phyloP scores from a whole-genome alignment of 1,140 invertebrate species.

The Riptortus pedestris region DNA sequence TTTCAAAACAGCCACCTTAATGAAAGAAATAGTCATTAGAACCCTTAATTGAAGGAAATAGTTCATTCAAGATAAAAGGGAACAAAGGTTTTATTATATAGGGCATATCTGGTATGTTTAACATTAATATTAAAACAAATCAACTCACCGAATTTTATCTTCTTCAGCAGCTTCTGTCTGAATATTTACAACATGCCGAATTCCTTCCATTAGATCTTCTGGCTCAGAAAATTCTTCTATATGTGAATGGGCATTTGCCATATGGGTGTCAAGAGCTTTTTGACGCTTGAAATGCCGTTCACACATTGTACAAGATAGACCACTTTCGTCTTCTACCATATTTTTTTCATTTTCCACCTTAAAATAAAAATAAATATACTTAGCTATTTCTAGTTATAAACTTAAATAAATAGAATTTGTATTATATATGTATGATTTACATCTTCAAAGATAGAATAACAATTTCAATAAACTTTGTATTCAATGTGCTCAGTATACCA shows the following conservation, averaged over 20 bases:
- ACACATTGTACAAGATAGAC: conserved; percentile 42
- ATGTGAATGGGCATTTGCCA: conserved; percentile 45
- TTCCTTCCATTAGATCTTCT: conserved; percentile 72
- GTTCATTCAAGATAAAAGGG: too few relatives aligned
- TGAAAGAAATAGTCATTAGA: too few relatives aligned
- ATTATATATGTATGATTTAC: too few relatives aligned
- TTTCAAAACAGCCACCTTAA: too few relatives aligned
- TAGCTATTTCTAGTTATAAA: too few relatives aligned
- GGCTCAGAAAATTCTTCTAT: conserved; percentile 65
- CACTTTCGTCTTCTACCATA: neutral
- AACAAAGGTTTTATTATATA: too few relatives aligned
- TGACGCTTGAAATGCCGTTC: conserved; percentile 52
- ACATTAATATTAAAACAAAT: neutral
- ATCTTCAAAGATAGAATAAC: too few relatives aligned
- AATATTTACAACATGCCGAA: conserved; percentile 49
- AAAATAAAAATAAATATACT: neutral
- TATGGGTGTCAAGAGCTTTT: conserved; percentile 52
- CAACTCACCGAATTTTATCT: conserved; percentile 18
- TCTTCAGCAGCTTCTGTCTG: conserved; percentile 33
- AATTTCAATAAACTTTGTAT: too few relatives aligned
- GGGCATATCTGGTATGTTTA: too few relatives aligned
- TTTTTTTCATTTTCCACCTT: neutral
- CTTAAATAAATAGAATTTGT: too few relatives aligned
- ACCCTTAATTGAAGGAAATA: too few relatives aligned
- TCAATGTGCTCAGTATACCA: too few relatives aligned